These are phyloP conservation scores for Omphaloscelis lunosa DNA, from an alignment of 2,888 invertebrate genomes.

Conservation along the genomic window DNA sequence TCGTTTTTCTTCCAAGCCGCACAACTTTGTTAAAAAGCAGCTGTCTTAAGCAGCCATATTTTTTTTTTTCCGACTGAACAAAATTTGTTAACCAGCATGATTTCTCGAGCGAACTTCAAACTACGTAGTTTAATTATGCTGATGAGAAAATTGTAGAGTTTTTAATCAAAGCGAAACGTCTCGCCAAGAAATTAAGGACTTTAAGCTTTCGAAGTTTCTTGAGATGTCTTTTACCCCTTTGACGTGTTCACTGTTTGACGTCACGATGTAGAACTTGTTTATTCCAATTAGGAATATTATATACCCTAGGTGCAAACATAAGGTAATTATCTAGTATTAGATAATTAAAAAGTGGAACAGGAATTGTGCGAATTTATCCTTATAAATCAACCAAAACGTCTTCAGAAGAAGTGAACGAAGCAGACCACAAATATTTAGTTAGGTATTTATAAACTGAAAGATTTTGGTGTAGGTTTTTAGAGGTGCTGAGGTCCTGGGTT, in stretches of 20 bases:
- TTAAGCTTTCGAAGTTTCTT: constrained; percentile 35
- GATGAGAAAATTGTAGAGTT: constrained; percentile 54
- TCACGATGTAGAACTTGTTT: neutral
- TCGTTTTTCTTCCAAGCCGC: neutral
- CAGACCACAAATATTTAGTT: neutral
- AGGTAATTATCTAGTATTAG: no score
- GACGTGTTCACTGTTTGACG: constrained; percentile 7
- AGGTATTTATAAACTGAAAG: neutral
- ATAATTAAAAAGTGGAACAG: neutral
- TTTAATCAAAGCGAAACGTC: constrained; percentile 44
- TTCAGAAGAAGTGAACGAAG: neutral
- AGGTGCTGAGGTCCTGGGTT: no score
- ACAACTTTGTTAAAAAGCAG: neutral
- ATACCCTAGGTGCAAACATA: neutral
- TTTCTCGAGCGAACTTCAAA: constrained; percentile 44
- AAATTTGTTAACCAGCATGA: constrained; percentile 41
- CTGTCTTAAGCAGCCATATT: neutral
- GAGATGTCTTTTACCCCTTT: constrained; percentile 24
- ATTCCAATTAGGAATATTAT: neutral
- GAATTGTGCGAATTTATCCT: neutral
- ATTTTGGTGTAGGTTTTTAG: neutral
- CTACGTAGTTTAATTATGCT: constrained; percentile 50
- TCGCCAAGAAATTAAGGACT: constrained; percentile 40
- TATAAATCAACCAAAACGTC: neutral
- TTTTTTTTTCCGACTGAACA: neutral